A percentile compares a stretch with the other conserved stretches of the same genome.
Conservation (phyloP, 2,888 invertebrate genomes). For the Trichacis sp. region DNA sequence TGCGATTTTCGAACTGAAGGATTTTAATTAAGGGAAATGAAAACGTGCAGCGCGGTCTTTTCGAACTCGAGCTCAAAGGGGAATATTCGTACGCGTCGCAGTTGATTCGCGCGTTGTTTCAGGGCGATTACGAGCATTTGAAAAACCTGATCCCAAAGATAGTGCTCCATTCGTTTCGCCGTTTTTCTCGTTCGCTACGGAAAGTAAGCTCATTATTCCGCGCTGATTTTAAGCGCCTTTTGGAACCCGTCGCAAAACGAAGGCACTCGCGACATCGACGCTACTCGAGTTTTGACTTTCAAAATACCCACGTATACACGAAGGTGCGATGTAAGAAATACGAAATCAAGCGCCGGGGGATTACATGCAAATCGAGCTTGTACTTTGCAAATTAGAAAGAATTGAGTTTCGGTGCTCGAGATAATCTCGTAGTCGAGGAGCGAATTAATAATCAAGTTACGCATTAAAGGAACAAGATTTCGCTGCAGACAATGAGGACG, state of each 20-base stretch:
- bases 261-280: constrained; percentile 24
- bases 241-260: too few relatives aligned
- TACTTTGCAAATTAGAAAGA: constrained; percentile 39
- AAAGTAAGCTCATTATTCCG: constrained; percentile 32
- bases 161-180: too few relatives aligned
- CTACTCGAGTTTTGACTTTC: constrained; percentile 39
- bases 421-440: constrained; percentile 14
- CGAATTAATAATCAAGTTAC: not conserved
- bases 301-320: constrained; percentile 32
- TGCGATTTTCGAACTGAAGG: too few relatives aligned
- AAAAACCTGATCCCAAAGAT: too few relatives aligned
- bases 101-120: too few relatives aligned
- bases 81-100: too few relatives aligned
- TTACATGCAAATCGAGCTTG: constrained; percentile 40
- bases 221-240: constrained; percentile 28
- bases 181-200: not conserved
- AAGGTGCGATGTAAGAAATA: constrained; percentile 33
- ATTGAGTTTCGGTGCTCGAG: constrained; percentile 28
- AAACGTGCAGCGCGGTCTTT: too few relatives aligned
- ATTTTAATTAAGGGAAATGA: too few relatives aligned
- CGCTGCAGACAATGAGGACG: not conserved
- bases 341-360: constrained; percentile 33
- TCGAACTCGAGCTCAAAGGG: too few relatives aligned
- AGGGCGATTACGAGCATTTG: too few relatives aligned
- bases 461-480: not conserved